These are phyloP conservation scores for Callyntrura sp. DNA, from an alignment of 2,888 invertebrate species.

Conservation along the genomic window DNA sequence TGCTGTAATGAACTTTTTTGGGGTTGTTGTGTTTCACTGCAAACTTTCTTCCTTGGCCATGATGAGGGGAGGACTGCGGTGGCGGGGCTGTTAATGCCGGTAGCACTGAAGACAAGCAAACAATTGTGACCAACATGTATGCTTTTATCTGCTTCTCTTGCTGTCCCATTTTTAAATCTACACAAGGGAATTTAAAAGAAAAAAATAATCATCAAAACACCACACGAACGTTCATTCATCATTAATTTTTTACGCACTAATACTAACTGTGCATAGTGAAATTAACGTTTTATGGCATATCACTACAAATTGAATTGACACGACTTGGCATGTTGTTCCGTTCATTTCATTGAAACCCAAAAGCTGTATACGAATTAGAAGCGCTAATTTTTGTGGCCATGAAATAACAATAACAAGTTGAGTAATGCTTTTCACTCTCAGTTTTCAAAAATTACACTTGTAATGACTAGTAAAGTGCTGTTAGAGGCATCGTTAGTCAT, in stretches of 20 bases:
- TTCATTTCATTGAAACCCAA: not conserved
- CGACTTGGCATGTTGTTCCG: not conserved
- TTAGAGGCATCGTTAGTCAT: no score
- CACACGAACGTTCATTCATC: not conserved
- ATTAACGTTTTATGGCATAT: not conserved
- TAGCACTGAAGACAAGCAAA: conserved; percentile 89
- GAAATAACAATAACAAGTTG: no score
- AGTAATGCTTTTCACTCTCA: not conserved
- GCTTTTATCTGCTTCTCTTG: conserved; percentile 88
- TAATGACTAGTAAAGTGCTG: not conserved
- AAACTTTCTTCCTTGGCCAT: conserved; percentile 89
- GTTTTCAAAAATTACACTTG: no score
- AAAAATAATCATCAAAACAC: conserved; percentile 16
- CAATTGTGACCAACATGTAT: conserved; percentile 90
- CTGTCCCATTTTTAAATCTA: conserved; percentile 80
- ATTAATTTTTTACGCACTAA: not conserved
- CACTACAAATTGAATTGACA: not conserved
- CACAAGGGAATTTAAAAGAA: not conserved
- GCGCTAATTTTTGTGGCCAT: no score
- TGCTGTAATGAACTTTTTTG: conserved; percentile 90
- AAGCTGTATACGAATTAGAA: not conserved
- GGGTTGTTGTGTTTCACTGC: conserved; percentile 95
- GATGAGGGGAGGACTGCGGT: conserved; percentile 79
- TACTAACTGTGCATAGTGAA: not conserved
- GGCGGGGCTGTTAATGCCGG: conserved; percentile 90